A percentile compares a stretch with the other conserved stretches of the same genome.
Evolutionary conservation across 2,888 invertebrate genomes (phyloP).

Genomic region (Luffia ferchaultella): DNA sequence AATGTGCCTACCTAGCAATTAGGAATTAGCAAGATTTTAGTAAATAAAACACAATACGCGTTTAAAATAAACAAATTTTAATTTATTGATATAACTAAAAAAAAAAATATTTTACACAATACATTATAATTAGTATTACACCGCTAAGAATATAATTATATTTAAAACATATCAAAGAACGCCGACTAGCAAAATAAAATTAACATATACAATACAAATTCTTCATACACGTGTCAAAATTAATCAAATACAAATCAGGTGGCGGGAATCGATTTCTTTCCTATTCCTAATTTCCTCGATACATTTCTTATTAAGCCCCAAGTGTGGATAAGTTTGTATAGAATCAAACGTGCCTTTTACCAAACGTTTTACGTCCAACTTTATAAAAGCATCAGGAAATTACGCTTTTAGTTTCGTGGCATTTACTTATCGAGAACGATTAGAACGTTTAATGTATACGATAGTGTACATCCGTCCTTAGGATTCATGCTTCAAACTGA

Average conservation of each 20-base stretch:
- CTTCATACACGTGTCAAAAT: constrained; percentile 15
- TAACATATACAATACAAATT: constrained; percentile 48
- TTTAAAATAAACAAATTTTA: constrained; percentile 64
- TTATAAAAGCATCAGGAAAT: too few species aligned
- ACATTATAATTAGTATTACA: constrained; percentile 65
- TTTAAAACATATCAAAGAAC: constrained; percentile 53
- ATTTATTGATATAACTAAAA: constrained; percentile 64
- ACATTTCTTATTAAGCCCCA: too few species aligned
- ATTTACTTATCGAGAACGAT: too few species aligned
- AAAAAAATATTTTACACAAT: constrained; percentile 64
- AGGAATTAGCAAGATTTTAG: constrained; percentile 4
- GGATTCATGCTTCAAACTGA: too few species aligned
- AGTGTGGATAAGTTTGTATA: too few species aligned
- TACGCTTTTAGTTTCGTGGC: too few species aligned
- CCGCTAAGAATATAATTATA: constrained; percentile 61
- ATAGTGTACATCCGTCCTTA: too few species aligned
- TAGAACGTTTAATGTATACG: too few species aligned
- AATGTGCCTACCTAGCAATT: too few species aligned
- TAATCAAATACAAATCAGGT: too few species aligned
- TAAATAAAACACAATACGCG: constrained; percentile 32
- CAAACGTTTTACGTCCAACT: too few species aligned
- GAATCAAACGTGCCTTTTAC: too few species aligned
- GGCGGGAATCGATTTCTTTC: not conserved
- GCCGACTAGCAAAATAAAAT: constrained; percentile 65
- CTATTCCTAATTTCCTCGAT: not conserved